A percentile compares a stretch with the other conserved stretches of the same genome.
Conservation (phyloP, 2,888 invertebrate genomes). For the Orthosia gracilis region DNA sequence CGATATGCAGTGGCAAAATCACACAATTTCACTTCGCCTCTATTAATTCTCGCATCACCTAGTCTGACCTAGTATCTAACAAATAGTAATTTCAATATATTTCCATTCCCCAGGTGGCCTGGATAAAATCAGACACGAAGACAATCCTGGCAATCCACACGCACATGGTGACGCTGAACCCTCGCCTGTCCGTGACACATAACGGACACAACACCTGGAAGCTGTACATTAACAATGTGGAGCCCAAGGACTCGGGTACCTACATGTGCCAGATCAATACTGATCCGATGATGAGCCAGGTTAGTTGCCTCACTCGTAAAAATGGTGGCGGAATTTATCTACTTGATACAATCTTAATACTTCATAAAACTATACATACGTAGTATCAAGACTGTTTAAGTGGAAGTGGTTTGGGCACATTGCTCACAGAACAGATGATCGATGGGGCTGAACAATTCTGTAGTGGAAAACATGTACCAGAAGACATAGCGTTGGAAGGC, state of each 20-base stretch:
- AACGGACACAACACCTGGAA: slow-evolving; percentile 98
- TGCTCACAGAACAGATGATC: too few species aligned
- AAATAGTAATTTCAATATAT: neutral
- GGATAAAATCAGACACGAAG: slow-evolving; percentile 97
- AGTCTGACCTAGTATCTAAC: too few species aligned
- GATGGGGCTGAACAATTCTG: too few species aligned
- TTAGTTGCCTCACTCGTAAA: slow-evolving; percentile 79
- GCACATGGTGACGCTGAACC: slow-evolving; percentile 97
- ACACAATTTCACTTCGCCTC: too few species aligned
- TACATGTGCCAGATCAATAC: slow-evolving; percentile 99
- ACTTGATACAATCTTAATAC: neutral
- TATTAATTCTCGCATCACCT: too few species aligned
- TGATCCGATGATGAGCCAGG: slow-evolving; percentile 97
- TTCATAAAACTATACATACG: neutral
- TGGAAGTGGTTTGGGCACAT: too few species aligned
- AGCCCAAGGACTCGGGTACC: slow-evolving; percentile 97
- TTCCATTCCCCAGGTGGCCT: slow-evolving; percentile 93
- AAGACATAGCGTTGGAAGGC: too few species aligned
- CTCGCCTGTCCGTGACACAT: slow-evolving; percentile 96
- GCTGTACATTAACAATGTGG: slow-evolving; percentile 96
- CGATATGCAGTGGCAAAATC: too few species aligned
- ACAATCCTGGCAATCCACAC: slow-evolving; percentile 97
- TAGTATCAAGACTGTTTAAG: neutral
- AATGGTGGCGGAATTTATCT: neutral
- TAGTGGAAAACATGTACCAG: too few species aligned